A percentile compares a stretch with the other conserved stretches of the same genome.
Conservation (phyloP, 2,797 vertebrate species). For the Cyprinodon diabolis region DNA sequence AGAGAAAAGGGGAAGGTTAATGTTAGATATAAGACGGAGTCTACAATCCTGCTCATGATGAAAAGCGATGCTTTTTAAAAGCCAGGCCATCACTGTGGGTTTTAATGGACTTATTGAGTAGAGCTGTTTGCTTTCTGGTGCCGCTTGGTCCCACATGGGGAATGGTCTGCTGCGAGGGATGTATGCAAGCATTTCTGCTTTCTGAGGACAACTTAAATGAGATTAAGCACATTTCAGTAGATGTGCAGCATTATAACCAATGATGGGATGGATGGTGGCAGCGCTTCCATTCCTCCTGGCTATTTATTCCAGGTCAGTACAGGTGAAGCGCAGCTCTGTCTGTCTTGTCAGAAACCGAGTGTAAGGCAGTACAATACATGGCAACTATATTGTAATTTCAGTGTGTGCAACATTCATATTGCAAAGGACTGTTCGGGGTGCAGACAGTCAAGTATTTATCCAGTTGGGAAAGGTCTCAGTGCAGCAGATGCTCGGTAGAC, state of each 20-base stretch:
- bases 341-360: constrained; percentile 29
- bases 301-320: constrained; percentile 53
- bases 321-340: constrained; percentile 49
- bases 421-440: too few relatives aligned
- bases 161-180: constrained; percentile 22
- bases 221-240: constrained; percentile 31
- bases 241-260: constrained; percentile 14
- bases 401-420: too few relatives aligned
- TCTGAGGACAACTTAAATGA: constrained; percentile 31
- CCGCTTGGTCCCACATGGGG: constrained; percentile 36
- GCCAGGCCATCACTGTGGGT: constrained; percentile 53
- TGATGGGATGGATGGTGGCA: constrained; percentile 35
- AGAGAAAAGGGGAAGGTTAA: constrained; percentile 31
- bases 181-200: constrained; percentile 24
- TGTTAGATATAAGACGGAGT: constrained; percentile 67
- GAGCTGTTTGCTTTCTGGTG: constrained; percentile 53
- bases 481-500: too few relatives aligned
- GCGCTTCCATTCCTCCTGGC: constrained; percentile 29
- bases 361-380: neutral
- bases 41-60: constrained; percentile 61
- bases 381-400: too few relatives aligned
- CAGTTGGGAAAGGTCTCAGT: too few relatives aligned
- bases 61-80: constrained; percentile 59
- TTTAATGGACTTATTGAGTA: constrained; percentile 49
- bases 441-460: too few relatives aligned